Evolutionary conservation across 2,113 vertebrate species (phyloP).

Genomic region (Lanius collurio): DNA sequence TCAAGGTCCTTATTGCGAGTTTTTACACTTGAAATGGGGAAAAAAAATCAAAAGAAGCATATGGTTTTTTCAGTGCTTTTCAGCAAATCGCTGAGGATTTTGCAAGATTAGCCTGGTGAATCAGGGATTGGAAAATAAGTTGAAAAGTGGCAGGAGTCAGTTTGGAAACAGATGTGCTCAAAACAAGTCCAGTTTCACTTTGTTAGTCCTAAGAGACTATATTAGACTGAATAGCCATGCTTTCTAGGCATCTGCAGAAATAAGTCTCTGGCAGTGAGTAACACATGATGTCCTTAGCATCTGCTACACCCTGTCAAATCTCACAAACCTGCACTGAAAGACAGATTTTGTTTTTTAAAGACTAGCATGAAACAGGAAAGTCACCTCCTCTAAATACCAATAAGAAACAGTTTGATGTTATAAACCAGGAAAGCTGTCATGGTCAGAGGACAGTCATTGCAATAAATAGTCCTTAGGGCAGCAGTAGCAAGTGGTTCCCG

Average conservation of each 20-base stretch:
- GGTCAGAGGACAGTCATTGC: not conserved
- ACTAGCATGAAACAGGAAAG: not conserved
- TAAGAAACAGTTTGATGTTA: not conserved
- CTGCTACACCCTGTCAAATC: not conserved
- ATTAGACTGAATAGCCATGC: not conserved
- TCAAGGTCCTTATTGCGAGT: not conserved
- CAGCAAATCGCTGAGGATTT: not conserved
- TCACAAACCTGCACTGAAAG: not conserved
- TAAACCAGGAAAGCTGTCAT: not conserved
- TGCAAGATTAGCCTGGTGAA: not conserved
- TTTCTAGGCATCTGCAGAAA: not conserved
- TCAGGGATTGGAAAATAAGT: not conserved
- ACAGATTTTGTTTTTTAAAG: not conserved
- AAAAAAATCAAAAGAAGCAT: not conserved
- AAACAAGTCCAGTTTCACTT: not conserved
- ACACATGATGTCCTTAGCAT: not conserved
- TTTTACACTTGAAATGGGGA: not conserved
- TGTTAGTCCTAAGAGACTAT: not conserved
- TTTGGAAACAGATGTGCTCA: not conserved
- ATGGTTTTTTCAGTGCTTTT: not conserved
- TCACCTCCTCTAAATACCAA: not conserved
- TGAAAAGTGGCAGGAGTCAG: not conserved
- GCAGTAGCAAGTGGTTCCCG: not conserved
- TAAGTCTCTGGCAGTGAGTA: not conserved
- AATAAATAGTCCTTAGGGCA: not conserved